A percentile compares a stretch with the other conserved stretches of the same genome.
Conservation (phyloP, 2,113 vertebrate species). For the Zosterops japonicus region DNA sequence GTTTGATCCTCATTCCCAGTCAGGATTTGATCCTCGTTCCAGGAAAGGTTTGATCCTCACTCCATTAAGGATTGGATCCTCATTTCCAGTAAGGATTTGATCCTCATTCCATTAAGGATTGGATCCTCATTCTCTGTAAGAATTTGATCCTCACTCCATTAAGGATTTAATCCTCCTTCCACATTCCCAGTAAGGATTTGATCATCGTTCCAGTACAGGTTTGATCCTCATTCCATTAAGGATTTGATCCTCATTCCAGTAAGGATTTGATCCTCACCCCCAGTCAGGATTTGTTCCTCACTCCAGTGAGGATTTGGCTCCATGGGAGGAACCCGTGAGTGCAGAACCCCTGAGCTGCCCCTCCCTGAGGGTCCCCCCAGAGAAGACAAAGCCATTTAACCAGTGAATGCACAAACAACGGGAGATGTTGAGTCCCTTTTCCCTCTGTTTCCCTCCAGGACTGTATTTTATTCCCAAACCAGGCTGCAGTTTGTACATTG, state of each 20-base stretch:
- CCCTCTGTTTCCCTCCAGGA: background rate
- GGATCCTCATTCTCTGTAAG: too few relatives aligned
- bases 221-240: fast-evolving
- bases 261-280: fast-evolving
- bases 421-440: background rate
- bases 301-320: background rate
- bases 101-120: background rate
- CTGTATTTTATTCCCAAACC: background rate
- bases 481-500: background rate
- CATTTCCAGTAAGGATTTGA: too few relatives aligned
- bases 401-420: background rate
- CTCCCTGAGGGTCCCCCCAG: background rate
- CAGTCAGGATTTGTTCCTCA: background rate
- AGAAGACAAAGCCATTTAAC: constrained; percentile 16
- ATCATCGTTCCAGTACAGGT: too few relatives aligned
- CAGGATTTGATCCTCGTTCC: background rate
- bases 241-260: background rate
- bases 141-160: fast-evolving
- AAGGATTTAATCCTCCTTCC: fast-evolving
- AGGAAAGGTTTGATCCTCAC: background rate
- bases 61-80: too few relatives aligned
- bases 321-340: background rate
- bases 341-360: background rate
- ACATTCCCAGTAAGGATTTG: fast-evolving
- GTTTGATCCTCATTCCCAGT: too few relatives aligned